Percentiles rank a stretch among this genome's conserved stretches.
phyloP scores from a whole-genome alignment of 2,113 vertebrate genomes.

The Aspidoscelis tigris region DNA sequence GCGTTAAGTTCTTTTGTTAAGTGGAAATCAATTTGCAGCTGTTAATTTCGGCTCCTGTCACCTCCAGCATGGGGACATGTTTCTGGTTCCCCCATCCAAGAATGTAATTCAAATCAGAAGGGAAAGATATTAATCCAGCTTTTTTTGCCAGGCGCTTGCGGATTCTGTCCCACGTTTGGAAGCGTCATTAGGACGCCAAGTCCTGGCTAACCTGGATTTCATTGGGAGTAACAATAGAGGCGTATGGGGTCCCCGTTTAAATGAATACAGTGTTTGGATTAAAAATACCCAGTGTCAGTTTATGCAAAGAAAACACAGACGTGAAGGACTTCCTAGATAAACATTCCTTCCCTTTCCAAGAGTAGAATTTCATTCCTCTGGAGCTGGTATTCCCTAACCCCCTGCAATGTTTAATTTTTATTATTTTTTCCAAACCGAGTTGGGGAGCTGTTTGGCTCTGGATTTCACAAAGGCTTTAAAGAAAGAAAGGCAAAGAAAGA shows the following conservation, averaged over 20 bases:
- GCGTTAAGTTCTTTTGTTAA: conserved; percentile 31
- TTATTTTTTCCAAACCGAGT: neutral
- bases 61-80: conserved; percentile 17
- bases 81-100: conserved; percentile 50
- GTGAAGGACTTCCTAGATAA: neutral
- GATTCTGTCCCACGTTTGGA: conserved; percentile 57
- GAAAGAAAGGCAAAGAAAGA: neutral
- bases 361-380: neutral
- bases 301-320: neutral
- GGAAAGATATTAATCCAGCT: conserved; percentile 58
- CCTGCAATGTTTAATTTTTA: neutral
- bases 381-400: no score
- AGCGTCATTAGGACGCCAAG: conserved; percentile 50
- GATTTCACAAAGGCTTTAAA: neutral
- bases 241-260: conserved; percentile 34
- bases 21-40: conserved; percentile 29
- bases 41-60: conserved; percentile 56
- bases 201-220: conserved; percentile 62
- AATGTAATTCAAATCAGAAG: conserved; percentile 61
- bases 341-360: neutral
- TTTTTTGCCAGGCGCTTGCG: conserved; percentile 57
- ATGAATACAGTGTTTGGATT: conserved; percentile 39
- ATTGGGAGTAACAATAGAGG: conserved; percentile 51
- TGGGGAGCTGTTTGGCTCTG: conserved; percentile 20
- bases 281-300: conserved; percentile 13